Conservation (phyloP, 2,113 vertebrate species). For the Capreolus pygargus region DNA sequence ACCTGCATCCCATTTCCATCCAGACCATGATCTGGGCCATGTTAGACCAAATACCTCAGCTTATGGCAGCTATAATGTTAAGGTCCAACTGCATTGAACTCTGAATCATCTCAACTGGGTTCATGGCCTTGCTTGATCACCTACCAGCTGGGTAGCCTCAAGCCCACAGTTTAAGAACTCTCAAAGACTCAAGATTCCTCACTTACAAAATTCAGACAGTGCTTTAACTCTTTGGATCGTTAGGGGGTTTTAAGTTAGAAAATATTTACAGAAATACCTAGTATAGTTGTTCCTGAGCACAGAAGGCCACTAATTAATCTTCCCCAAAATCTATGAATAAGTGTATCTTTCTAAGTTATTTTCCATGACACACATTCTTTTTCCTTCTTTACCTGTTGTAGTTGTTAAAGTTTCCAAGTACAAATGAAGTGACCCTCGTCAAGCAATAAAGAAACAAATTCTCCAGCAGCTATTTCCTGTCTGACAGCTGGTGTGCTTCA, state of each 20-base stretch:
- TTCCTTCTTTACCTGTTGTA: not conserved
- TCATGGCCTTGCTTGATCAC: not conserved
- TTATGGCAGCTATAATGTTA: not conserved
- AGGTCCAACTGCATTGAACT: not conserved
- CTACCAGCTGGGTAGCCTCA: not conserved
- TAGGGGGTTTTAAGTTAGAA: not conserved
- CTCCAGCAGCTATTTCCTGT: constrained; percentile 56
- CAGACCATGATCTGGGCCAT: not conserved
- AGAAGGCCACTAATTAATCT: not conserved
- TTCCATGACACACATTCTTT: not conserved
- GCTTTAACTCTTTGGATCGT: not conserved
- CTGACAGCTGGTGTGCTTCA: constrained; percentile 70
- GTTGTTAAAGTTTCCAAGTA: constrained; percentile 49
- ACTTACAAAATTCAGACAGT: not conserved
- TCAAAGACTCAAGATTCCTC: not conserved
- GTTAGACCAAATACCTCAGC: not conserved
- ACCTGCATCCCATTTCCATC: not conserved
- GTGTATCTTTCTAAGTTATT: not conserved
- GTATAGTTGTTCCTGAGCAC: not conserved
- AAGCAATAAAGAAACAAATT: constrained; percentile 61
- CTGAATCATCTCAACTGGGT: not conserved
- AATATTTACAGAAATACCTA: not conserved
- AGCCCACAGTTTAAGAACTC: not conserved
- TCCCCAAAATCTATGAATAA: not conserved
- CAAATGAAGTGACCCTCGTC: constrained; percentile 67